Evolutionary conservation across 1,140 invertebrate genomes (phyloP).

Genomic region (Apis mellifera): Amel_HAv3.1 CM009940.2:4720501-4721000

Average conservation of each 20-base stretch:
- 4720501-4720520: constrained; percentile 28
- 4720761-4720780: constrained; percentile 12
- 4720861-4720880: background rate
- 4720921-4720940: constrained; percentile 11
- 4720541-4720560: constrained; percentile 8
- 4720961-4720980: constrained; percentile 31
- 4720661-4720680: constrained; percentile 61
- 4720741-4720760: background rate
- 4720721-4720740: constrained; percentile 37
- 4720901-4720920: background rate
- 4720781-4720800: background rate
- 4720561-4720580: constrained; percentile 39
- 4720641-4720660: constrained; percentile 66
- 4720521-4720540: constrained; percentile 11
- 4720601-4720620: constrained; percentile 75
- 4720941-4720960: background rate
- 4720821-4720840: constrained; percentile 11
- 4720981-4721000: background rate
- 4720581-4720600: constrained; percentile 63
- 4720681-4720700: constrained; percentile 69
- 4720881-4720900: background rate
- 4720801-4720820: background rate
- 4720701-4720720: constrained; percentile 61
- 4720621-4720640: constrained; percentile 79
- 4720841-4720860: background rate